Evolutionary conservation across 2,888 invertebrate species (phyloP).

Genomic region (Portevinia maculata): DNA sequence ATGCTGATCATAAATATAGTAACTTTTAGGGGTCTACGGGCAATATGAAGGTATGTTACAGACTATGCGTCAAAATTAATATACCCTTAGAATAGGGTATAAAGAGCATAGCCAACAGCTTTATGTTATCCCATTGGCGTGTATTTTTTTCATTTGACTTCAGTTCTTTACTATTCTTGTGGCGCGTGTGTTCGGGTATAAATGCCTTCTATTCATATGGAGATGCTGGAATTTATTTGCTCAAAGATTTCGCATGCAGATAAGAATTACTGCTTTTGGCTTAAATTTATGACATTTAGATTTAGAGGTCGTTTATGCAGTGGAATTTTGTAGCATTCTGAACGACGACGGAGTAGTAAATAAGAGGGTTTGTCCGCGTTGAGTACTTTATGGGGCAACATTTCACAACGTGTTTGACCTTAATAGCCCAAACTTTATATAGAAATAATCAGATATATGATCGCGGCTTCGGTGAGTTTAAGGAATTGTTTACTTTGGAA

Average conservation of each 20-base stretch:
- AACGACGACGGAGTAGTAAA: slow-evolving; percentile 44
- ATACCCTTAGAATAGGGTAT: no score
- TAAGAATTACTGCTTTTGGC: slow-evolving; percentile 58
- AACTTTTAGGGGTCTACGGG: no score
- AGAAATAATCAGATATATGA: no score
- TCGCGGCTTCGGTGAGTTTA: no score
- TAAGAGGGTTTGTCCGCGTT: slow-evolving; percentile 41
- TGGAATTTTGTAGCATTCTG: slow-evolving; percentile 18
- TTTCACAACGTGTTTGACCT: no score
- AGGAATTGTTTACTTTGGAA: no score
- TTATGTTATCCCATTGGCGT: slow-evolving; percentile 28
- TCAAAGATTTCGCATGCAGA: slow-evolving; percentile 54
- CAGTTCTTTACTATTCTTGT: slow-evolving; percentile 21
- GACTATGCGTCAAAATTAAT: no score
- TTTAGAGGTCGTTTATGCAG: slow-evolving; percentile 66
- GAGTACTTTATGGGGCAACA: slow-evolving; percentile 52
- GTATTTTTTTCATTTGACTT: slow-evolving; percentile 10
- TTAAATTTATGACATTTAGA: slow-evolving; percentile 63
- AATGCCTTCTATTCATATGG: slow-evolving; percentile 68
- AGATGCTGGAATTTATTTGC: slow-evolving; percentile 56
- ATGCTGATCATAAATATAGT: no score
- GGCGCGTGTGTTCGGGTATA: slow-evolving; percentile 23
- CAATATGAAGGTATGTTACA: no score
- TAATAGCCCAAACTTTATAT: no score
- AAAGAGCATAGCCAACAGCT: slow-evolving; percentile 29